Evolutionary conservation across 2,888 invertebrate species (phyloP).

Genomic region (Bimastos eiseni): DNA sequence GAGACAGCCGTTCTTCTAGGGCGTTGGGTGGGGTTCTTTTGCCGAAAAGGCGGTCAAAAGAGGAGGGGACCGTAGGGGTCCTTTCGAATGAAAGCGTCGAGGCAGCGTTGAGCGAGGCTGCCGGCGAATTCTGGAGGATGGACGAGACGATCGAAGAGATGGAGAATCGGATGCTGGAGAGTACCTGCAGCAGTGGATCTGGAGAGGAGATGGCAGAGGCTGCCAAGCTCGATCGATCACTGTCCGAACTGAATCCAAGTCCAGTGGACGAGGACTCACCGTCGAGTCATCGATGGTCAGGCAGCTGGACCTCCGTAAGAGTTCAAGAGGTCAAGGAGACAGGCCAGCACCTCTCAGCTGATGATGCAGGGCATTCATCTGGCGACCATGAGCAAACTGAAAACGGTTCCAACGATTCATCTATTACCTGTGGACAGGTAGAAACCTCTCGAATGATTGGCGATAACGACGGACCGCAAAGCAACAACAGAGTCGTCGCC

Average conservation of each 20-base stretch:
- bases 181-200: slow-evolving; percentile 43
- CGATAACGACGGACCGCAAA: background rate
- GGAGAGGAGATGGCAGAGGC: slow-evolving; percentile 43
- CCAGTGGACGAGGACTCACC: background rate
- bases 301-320: background rate
- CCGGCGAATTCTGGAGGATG: slow-evolving; percentile 40
- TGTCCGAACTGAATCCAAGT: slow-evolving; percentile 28
- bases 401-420: background rate
- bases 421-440: background rate
- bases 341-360: background rate
- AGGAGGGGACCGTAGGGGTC: slow-evolving; percentile 31
- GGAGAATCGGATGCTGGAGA: slow-evolving; percentile 40
- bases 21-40: slow-evolving; percentile 34
- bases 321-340: background rate
- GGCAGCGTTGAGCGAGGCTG: slow-evolving; percentile 39
- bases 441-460: background rate
- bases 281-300: background rate
- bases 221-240: slow-evolving; percentile 27
- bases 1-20: background rate
- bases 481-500: too few species aligned
- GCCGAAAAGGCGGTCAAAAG: slow-evolving; percentile 38
- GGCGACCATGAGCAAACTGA: background rate
- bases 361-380: background rate
- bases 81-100: slow-evolving; percentile 41
- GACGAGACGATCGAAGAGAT: slow-evolving; percentile 13